phyloP scores from a whole-genome alignment of 1,140 invertebrate species.

The Drosophila virilis region DNA sequence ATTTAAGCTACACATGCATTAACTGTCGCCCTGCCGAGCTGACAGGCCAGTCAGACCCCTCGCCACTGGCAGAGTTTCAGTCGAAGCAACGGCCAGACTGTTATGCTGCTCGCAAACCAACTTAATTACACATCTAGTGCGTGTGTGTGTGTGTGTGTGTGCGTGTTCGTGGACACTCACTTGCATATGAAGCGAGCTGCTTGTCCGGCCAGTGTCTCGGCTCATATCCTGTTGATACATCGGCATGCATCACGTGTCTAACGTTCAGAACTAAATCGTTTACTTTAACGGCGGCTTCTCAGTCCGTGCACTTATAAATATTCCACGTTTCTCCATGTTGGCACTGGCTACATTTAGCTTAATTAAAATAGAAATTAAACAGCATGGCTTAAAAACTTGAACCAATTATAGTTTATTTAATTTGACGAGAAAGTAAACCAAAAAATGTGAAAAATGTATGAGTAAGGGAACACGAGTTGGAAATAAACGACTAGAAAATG shows the following conservation, averaged over 20 bases:
- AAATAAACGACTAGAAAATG: background rate
- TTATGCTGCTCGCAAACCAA: conserved; percentile 55
- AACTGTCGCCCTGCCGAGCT: conserved; percentile 56
- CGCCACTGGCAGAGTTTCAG: conserved; percentile 17
- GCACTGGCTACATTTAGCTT: conserved; percentile 56
- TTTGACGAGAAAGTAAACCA: conserved; percentile 30
- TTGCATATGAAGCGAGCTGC: conserved; percentile 46
- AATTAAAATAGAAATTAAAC: conserved; percentile 71
- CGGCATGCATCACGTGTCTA: conserved; percentile 42
- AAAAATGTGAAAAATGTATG: conserved; percentile 23
- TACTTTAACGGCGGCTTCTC: conserved; percentile 14
- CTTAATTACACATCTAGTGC: conserved; percentile 65
- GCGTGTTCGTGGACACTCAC: conserved; percentile 36
- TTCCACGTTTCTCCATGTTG: conserved; percentile 39
- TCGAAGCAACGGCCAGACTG: conserved; percentile 28
- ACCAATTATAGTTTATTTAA: conserved; percentile 79
- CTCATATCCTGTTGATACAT: conserved; percentile 38
- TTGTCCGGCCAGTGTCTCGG: conserved; percentile 14
- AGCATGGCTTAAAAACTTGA: conserved; percentile 68
- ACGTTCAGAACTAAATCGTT: conserved; percentile 26
- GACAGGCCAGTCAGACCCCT: conserved; percentile 10
- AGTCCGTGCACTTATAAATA: conserved; percentile 6
- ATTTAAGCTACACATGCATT: conserved; percentile 82
- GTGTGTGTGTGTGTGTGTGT: conserved; percentile 12
- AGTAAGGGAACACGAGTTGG: background rate